Conservation (phyloP, 1,140 invertebrate genomes). For the Neuroterus valhalla region DNA sequence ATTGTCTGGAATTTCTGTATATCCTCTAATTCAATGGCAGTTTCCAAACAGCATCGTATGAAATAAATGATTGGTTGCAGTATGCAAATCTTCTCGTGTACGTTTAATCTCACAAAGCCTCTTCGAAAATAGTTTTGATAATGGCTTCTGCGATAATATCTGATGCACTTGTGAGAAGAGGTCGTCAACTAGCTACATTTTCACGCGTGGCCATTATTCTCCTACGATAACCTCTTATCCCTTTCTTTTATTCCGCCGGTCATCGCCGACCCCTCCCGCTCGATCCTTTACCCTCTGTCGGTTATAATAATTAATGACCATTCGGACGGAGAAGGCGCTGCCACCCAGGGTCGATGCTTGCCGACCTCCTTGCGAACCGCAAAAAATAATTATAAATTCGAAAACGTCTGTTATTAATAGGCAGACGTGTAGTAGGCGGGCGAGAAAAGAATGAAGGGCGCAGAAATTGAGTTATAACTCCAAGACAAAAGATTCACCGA, state of each 20-base stretch:
- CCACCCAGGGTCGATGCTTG: conserved; percentile 53
- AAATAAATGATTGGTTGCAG: not conserved
- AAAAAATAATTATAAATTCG: conserved; percentile 61
- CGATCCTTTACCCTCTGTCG: conserved; percentile 40
- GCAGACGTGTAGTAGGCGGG: conserved; percentile 4
- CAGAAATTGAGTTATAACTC: conserved; percentile 27
- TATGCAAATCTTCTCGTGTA: not conserved
- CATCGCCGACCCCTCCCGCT: conserved; percentile 6
- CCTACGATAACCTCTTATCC: conserved; percentile 28
- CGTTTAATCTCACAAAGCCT: not conserved
- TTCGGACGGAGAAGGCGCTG: conserved; percentile 55
- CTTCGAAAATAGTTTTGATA: not conserved
- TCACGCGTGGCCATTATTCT: conserved; percentile 13
- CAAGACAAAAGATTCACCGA: not conserved
- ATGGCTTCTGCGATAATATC: not conserved
- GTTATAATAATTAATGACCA: conserved; percentile 61
- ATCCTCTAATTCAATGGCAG: no score
- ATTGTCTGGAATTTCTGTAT: no score
- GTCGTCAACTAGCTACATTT: no score
- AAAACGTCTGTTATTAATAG: conserved; percentile 38
- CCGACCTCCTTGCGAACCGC: conserved; percentile 43
- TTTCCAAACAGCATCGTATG: no score
- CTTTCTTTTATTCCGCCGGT: conserved; percentile 12
- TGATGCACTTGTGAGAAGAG: not conserved
- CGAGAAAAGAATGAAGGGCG: not conserved